Conservation (phyloP, 1,140 invertebrate species). For the Sycobia sp. region DNA sequence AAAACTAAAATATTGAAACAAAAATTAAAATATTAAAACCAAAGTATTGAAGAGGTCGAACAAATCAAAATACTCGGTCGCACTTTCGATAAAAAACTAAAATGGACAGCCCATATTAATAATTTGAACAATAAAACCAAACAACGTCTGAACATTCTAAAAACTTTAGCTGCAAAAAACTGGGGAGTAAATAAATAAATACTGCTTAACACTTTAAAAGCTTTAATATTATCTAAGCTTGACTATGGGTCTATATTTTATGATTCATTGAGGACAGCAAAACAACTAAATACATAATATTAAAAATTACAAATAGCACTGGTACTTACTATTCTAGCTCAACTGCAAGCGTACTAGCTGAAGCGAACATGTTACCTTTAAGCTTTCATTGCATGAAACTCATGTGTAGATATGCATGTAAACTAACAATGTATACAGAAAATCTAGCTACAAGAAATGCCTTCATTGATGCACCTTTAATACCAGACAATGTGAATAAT, state of each 20-base stretch:
- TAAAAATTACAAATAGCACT: background rate
- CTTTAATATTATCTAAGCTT: background rate
- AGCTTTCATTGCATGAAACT: background rate
- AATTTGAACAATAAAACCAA: slow-evolving; percentile 9
- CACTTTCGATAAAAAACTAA: slow-evolving; percentile 25
- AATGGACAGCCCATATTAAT: slow-evolving; percentile 24
- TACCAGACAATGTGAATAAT: background rate
- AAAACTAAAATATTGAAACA: background rate
- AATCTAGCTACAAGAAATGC: background rate
- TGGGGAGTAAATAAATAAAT: slow-evolving; percentile 6
- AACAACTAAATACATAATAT: background rate
- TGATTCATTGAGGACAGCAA: background rate
- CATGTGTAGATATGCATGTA: background rate
- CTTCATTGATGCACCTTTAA: background rate
- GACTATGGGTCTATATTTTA: too few species aligned
- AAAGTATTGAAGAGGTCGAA: too few species aligned
- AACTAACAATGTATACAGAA: too few species aligned
- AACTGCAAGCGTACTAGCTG: too few species aligned
- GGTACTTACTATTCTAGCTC: background rate
- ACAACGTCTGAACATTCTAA: too few species aligned
- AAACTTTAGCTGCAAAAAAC: too few species aligned
- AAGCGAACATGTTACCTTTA: too few species aligned
- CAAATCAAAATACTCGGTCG: too few species aligned
- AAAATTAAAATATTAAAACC: slow-evolving; percentile 15
- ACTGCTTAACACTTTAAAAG: slow-evolving; percentile 1